Evolutionary conservation across 2,113 vertebrate genomes (phyloP).

Genomic region (Halichoeres trimaculatus): DNA sequence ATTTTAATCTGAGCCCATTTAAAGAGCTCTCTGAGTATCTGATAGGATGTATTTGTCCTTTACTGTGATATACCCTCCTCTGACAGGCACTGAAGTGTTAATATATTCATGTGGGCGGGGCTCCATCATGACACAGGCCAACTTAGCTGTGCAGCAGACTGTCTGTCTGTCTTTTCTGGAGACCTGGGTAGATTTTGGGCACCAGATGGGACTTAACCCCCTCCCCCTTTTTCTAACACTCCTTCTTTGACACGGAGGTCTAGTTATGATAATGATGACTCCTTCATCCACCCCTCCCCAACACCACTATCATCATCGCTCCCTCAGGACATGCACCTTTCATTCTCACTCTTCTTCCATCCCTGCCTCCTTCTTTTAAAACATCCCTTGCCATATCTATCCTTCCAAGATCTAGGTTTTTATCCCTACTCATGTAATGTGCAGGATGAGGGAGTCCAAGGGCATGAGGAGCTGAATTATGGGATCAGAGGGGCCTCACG

Average conservation of each 20-base stretch:
- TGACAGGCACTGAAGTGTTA: conserved; percentile 21
- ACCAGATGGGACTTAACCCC: conserved; percentile 74
- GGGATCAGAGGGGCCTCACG: conserved; percentile 48
- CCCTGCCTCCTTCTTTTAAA: conserved; percentile 38
- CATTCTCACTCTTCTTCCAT: conserved; percentile 40
- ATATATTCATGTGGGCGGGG: conserved; percentile 24
- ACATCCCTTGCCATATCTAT: conserved; percentile 3
- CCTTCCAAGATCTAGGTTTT: conserved; percentile 34
- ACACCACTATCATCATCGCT: conserved; percentile 40
- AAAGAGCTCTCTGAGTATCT: background rate
- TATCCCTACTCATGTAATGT: conserved; percentile 46
- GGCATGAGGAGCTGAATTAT: conserved; percentile 43
- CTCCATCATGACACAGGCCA: conserved; percentile 23
- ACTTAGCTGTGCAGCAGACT: conserved; percentile 46
- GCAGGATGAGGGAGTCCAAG: conserved; percentile 33
- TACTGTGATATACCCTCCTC: background rate
- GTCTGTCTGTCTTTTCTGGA: conserved; percentile 47
- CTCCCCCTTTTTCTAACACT: conserved; percentile 37
- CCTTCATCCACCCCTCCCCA: conserved; percentile 30
- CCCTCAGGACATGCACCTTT: conserved; percentile 43
- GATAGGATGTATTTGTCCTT: background rate
- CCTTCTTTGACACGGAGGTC: conserved; percentile 64
- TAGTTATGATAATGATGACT: conserved; percentile 74
- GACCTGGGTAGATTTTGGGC: conserved; percentile 74
- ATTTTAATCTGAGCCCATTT: conserved; percentile 1